Base-by-base conservation (phyloP, 1,140 invertebrate species). In the Andricus grossulariae region DNA sequence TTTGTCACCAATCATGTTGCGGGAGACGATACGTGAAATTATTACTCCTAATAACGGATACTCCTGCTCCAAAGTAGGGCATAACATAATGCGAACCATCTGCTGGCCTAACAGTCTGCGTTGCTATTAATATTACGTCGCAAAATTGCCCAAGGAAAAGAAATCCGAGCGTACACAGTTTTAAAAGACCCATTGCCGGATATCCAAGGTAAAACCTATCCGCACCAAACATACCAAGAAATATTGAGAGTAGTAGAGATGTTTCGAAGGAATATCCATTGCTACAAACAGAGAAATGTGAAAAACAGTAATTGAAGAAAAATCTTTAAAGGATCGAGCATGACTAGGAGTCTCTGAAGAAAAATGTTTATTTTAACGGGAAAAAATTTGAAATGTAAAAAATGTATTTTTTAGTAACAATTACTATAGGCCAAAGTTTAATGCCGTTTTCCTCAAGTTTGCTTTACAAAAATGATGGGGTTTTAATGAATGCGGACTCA, bases 121-220 rank as follows among this genome's bases (percentile, higher is more conserved):
- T 97, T 18, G 98, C 97, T 87, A 99, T 99, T 25, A 99, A 92
- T 85, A 99, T 95, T 19, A 99, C 96, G 91, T 99, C 98, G 75
- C 98, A 92, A 45, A 99, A 92, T 90, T 99, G 98, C 11, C 97
- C 97, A n/a, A 99, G 91, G 87, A 99, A 99, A 93, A 99, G 95
- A 87, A 99, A 99, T 8, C 98, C 98, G 39, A 99, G 91, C 0
- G 98, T 99, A 87, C 97, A 97, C 81, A 99, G 94, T 90, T 99
- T 99, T 10, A 98, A 93, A 66, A 99, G 91, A 2, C 98, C 98
- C 79, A 99, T 94, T 21, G 97, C 98, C 71, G 97, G 97, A 91
- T 99, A 99, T 18, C 98, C 98, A 4, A 99, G 92, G 88, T 99
- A 99, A 90, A 99, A 99, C 80, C 98, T 92, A 90, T 99, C 98